Conservation (phyloP, 2,797 vertebrate species). For the Buceros bicornis region DNA sequence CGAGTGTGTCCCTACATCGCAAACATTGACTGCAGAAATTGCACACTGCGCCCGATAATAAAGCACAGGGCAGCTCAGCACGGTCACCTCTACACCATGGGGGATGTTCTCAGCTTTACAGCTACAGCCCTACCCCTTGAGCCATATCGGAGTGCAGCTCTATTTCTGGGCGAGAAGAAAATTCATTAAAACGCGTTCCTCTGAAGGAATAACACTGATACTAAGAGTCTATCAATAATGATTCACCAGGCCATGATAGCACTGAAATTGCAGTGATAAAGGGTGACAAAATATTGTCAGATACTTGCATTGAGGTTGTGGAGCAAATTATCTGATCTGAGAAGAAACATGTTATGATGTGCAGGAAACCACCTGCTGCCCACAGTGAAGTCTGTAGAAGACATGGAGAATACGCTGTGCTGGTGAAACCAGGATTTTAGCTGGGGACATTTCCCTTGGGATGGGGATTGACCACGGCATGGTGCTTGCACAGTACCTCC, state of each 20-base stretch:
- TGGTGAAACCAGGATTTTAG: neutral
- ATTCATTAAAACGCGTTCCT: constrained; percentile 31
- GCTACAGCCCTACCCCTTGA: constrained; percentile 1
- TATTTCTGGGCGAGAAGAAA: neutral
- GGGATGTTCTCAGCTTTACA: neutral
- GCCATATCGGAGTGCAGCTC: neutral
- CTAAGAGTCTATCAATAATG: constrained; percentile 63
- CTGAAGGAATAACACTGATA: constrained; percentile 10
- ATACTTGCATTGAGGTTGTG: neutral
- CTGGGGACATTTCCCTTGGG: neutral
- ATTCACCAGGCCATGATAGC: constrained; percentile 54
- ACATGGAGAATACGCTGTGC: neutral
- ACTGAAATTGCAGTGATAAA: constrained; percentile 55
- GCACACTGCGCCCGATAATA: neutral
- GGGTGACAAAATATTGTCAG: constrained; percentile 57
- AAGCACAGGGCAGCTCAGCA: neutral
- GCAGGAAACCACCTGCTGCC: constrained; percentile 20
- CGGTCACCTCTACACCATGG: neutral
- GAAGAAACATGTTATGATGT: neutral
- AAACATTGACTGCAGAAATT: neutral
- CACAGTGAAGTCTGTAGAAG: neutral
- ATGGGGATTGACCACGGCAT: neutral
- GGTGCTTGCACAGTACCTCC: neutral
- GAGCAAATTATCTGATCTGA: constrained; percentile 50
- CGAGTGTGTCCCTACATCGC: neutral